Base-by-base conservation (phyloP, 2,888 invertebrate species). In the Dryobota labecula region DNA sequence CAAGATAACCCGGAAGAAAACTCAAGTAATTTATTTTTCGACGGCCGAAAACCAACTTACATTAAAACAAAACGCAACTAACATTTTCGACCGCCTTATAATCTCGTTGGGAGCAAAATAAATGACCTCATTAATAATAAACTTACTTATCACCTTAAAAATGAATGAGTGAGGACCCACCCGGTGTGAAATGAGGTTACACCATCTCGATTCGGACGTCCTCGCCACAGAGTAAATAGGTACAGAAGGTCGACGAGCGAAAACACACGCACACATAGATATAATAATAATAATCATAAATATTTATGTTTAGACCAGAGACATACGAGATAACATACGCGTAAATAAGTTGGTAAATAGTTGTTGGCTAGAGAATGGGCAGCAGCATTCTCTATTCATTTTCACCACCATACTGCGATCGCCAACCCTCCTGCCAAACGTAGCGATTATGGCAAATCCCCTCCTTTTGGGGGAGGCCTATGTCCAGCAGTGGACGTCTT, bases 111-210 rank as follows among this genome's bases (percentile, higher is more conserved):
- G 56, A 69, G 56, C 64, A 73, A 77, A 80, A 85, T 85, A 71
- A 86, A 85, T 78, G 76, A 78, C 68, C 67, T 72, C 83, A 86
- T 86, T 83, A 78, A 86, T 86, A 86, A 83, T 72, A 85, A 86
- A 86, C 75, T 86, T 76, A 84, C 65, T 84, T 85, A 83, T 86
- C 78, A 86, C 81, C 77, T 83, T 76, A 75, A 83, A 78, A 83
- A 75, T 83, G 73, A 81, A 86, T 78, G 80, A 80, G 77, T 78
- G 47, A 83, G 83, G 85, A 85, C 56, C 63, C 88, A 78, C 58
- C 76, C 82, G 77, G 87, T 91, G 90, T 89, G 87, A 82, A 84
- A 82, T 80, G 75, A 83, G 80, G 83, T 85, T 84, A 79, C 77
- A 82, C 70, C 78, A 80, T 81, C 76, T 76, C 83, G 83, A 87